Percentiles rank a stretch among this genome's conserved stretches.
phyloP scores from a whole-genome alignment of 2,888 invertebrate species.

The Melinopterus prodromus region DNA sequence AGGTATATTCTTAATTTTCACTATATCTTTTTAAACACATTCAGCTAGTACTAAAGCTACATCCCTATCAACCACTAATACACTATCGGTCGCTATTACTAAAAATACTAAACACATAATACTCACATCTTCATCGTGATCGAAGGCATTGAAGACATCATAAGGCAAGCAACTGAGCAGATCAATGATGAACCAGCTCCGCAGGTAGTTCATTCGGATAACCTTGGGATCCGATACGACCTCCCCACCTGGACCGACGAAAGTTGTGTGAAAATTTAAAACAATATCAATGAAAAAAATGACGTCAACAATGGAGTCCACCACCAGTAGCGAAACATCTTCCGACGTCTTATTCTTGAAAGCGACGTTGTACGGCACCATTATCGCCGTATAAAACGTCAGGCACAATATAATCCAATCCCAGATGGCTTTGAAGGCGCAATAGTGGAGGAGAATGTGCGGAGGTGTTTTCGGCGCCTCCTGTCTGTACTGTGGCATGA shows the following conservation, averaged over 20 bases:
- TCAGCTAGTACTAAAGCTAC: too few species aligned
- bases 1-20: too few species aligned
- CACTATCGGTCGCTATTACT: too few species aligned
- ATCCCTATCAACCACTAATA: too few species aligned
- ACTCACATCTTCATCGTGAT: slow-evolving; percentile 96
- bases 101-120: neutral
- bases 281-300: slow-evolving; percentile 99
- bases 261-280: slow-evolving; percentile 99
- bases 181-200: slow-evolving; percentile 99
- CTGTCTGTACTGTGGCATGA: slow-evolving; percentile 98
- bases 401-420: slow-evolving; percentile 99
- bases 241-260: slow-evolving; percentile 95
- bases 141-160: slow-evolving; percentile 99
- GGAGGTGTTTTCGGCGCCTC: slow-evolving; percentile 99
- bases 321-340: slow-evolving; percentile 92
- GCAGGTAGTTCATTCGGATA: slow-evolving; percentile 98
- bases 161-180: slow-evolving; percentile 98
- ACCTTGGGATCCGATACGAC: slow-evolving; percentile 99
- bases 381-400: slow-evolving; percentile 98
- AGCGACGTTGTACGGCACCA: slow-evolving; percentile 98
- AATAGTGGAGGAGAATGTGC: slow-evolving; percentile 99
- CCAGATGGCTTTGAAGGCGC: slow-evolving; percentile 99
- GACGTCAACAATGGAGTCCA: slow-evolving; percentile 98
- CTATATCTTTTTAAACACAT: too few species aligned
- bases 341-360: slow-evolving; percentile 99